phyloP scores from a whole-genome alignment of 1,140 invertebrate genomes.

The Aporrectodea caliginosa region DNA sequence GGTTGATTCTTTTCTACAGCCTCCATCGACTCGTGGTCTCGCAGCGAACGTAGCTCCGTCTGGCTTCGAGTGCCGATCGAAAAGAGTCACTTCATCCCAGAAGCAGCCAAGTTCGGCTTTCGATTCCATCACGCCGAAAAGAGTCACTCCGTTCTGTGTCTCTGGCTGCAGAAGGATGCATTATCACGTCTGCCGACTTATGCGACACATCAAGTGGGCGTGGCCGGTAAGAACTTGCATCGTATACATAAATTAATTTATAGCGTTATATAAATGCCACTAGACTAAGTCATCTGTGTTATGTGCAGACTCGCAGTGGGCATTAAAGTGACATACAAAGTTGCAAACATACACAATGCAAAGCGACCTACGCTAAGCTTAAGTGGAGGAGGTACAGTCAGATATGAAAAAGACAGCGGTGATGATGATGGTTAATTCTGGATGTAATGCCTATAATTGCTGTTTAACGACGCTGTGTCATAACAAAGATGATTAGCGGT shows the following conservation, averaged over 20 bases:
- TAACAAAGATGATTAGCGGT: too few species aligned
- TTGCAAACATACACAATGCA: too few species aligned
- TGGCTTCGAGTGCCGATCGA: constrained; percentile 42
- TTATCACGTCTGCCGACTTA: constrained; percentile 69
- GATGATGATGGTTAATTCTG: too few species aligned
- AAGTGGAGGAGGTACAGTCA: too few species aligned
- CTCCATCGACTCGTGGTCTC: not conserved
- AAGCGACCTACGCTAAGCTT: too few species aligned
- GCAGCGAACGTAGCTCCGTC: constrained; percentile 46
- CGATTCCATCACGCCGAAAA: constrained; percentile 78
- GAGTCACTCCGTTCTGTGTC: constrained; percentile 72
- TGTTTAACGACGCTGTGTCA: too few species aligned
- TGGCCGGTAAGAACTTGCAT: constrained; percentile 45
- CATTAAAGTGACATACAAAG: too few species aligned
- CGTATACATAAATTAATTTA: not conserved
- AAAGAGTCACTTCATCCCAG: constrained; percentile 36
- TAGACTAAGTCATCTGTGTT: too few species aligned
- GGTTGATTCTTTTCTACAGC: too few species aligned
- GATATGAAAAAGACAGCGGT: too few species aligned
- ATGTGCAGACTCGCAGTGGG: too few species aligned
- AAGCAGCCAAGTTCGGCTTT: constrained; percentile 66
- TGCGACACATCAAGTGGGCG: constrained; percentile 72
- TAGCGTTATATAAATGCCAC: not conserved
- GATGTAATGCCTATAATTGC: too few species aligned
- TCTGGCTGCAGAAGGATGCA: constrained; percentile 69